Evolutionary conservation across 1,140 invertebrate genomes (phyloP).

Genomic region (Mya arenaria): DNA sequence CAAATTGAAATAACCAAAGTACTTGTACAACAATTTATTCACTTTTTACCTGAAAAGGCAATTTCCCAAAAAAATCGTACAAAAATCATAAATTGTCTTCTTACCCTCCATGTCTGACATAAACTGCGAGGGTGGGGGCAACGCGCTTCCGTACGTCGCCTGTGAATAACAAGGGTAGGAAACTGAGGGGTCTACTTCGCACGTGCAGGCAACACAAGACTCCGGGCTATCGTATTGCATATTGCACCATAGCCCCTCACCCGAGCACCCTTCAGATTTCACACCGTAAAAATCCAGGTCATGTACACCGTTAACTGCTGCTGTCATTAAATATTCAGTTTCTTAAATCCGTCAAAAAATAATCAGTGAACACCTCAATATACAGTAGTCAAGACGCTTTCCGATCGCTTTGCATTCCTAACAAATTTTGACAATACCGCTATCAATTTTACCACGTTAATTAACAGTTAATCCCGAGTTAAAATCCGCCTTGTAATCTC

Average conservation of each 20-base stretch:
- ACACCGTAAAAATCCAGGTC: background rate
- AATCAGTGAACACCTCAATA: no score
- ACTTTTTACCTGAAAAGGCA: background rate
- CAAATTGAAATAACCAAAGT: background rate
- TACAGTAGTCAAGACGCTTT: no score
- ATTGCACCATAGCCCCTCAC: constrained; percentile 34
- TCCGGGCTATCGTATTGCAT: constrained; percentile 25
- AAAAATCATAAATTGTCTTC: constrained; percentile 9
- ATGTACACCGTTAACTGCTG: background rate
- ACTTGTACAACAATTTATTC: background rate
- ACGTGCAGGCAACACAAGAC: constrained; percentile 17
- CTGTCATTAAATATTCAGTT: constrained; percentile 33
- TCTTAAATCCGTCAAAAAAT: no score
- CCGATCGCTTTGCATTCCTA: no score
- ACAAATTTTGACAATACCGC: no score
- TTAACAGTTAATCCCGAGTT: no score
- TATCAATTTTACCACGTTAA: no score
- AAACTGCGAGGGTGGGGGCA: constrained; percentile 49
- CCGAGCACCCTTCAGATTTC: constrained; percentile 2
- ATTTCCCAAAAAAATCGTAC: background rate
- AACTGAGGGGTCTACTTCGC: background rate
- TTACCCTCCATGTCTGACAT: constrained; percentile 58
- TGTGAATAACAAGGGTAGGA: constrained; percentile 35
- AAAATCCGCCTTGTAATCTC: no score
- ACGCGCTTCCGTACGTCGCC: constrained; percentile 34